phyloP scores from a whole-genome alignment of 2,888 invertebrate genomes.

The Beris chalybata region DNA sequence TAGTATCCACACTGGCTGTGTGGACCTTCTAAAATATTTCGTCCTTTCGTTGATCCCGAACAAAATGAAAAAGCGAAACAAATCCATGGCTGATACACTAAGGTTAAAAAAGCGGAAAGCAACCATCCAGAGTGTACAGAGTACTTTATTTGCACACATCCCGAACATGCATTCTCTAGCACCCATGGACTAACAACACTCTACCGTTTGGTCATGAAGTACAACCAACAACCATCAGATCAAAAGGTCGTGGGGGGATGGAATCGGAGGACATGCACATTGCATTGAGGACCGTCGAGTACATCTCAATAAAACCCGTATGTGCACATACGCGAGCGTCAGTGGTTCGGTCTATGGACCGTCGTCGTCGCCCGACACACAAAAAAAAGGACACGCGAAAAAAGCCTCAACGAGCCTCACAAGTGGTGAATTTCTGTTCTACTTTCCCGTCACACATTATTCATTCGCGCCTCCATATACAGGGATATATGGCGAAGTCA shows the following conservation, averaged over 20 bases:
- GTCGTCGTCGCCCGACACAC: constrained; percentile 8
- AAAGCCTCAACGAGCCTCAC: constrained; percentile 36
- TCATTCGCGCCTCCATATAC: constrained; percentile 17
- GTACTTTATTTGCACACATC: constrained; percentile 40
- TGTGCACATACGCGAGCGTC: constrained; percentile 28
- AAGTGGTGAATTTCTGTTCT: constrained; percentile 36
- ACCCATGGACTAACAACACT: constrained; percentile 36
- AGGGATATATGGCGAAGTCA: constrained; percentile 25
- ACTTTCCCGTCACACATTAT: constrained; percentile 15
- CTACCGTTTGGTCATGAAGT: constrained; percentile 32
- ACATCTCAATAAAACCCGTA: constrained; percentile 39
- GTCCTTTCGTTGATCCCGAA: constrained; percentile 29
- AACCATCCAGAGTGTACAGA: constrained; percentile 37
- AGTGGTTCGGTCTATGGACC: constrained; percentile 2
- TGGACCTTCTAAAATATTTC: constrained; percentile 31
- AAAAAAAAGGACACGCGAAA: constrained; percentile 34
- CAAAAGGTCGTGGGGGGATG: constrained; percentile 34
- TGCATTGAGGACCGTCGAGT: constrained; percentile 36
- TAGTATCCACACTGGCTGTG: constrained; percentile 36
- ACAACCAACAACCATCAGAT: constrained; percentile 36
- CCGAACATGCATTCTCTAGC: constrained; percentile 38
- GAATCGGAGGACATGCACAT: constrained; percentile 37
- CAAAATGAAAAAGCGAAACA: constrained; percentile 37
- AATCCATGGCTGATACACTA: constrained; percentile 28
- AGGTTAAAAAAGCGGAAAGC: constrained; percentile 38